A percentile compares a stretch with the other conserved stretches of the same genome.
phyloP scores from a whole-genome alignment of 2,888 invertebrate species.

The Tenthredo scrophulariae region DNA sequence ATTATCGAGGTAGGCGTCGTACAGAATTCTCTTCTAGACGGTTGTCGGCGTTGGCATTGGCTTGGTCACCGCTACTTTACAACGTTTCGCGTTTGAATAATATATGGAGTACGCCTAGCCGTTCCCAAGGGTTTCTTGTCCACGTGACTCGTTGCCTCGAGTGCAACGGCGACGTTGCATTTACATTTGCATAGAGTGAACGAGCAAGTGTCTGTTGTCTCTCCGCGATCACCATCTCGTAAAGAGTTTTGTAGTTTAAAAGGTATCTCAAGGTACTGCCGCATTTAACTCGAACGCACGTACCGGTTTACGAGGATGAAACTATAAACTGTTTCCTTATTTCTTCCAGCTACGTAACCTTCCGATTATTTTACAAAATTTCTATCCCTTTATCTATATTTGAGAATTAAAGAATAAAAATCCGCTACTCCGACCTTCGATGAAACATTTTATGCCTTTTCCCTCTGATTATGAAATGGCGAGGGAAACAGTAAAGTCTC shows the following conservation, averaged over 20 bases:
- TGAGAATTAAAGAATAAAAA: not conserved
- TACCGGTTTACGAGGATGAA: conserved; percentile 32
- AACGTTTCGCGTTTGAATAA: conserved; percentile 55
- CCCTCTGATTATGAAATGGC: too few species aligned
- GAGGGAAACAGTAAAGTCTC: too few species aligned
- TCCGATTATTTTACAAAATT: not conserved
- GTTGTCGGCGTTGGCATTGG: conserved; percentile 20
- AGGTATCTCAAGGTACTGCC: conserved; percentile 13
- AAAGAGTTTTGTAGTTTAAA: conserved; percentile 53
- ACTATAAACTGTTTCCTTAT: conserved; percentile 33
- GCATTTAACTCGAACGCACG: conserved; percentile 38
- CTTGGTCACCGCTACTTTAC: conserved; percentile 47
- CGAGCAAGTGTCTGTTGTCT: conserved; percentile 46
- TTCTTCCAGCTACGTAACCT: not conserved
- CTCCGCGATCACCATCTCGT: conserved; percentile 53
- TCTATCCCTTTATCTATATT: not conserved
- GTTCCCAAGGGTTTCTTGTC: conserved; percentile 31
- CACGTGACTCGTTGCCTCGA: conserved; percentile 50
- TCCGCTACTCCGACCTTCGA: not conserved
- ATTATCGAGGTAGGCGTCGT: conserved; percentile 25
- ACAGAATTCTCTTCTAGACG: not conserved
- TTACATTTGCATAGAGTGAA: conserved; percentile 33
- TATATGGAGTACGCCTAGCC: conserved; percentile 50
- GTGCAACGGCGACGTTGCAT: not conserved
- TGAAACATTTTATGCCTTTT: not conserved